Evolutionary conservation across 2,888 invertebrate species (phyloP), one percentile per base, ranked within the genome.

Genomic region (Sericinus montela): DNA sequence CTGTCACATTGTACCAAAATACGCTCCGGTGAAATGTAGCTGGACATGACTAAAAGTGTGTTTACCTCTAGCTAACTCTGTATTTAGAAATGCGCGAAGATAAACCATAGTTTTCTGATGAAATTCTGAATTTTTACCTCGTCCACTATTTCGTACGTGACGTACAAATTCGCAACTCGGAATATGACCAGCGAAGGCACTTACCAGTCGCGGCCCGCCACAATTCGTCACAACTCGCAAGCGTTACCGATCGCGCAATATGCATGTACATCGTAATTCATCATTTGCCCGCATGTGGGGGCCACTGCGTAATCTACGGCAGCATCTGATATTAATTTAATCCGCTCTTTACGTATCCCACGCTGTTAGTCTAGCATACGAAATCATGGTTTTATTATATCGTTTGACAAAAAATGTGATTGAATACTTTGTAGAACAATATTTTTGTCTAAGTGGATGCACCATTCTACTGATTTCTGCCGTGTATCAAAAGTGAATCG

Each of bases 351-450:
- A 15, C 23, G 36, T 14, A 10, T 4, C 8, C 1, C 34, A 7
- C 37, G 3, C 36, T 28, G 8, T 42, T 1, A 43, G 55, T 56
- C 54, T 58, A 58, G 57, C 56, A 50, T 41, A 40, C 19, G 23
- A 28, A 45, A 44, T 29, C 14, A 14, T 29, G 6, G 11, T 29
- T n/a, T 19, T 32, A 11, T 3, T 32, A 11, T 32, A 19, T 19
- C 3, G 19, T 19, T 19, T 19, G n/a, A n/a, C n/a, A n/a, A n/a
- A n/a, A n/a, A n/a, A n/a, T n/a, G n/a, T n/a, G n/a, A n/a, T n/a
- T n/a, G n/a, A n/a, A n/a, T n/a, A n/a, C n/a, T n/a, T n/a, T n/a
- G n/a, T n/a, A n/a, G n/a, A n/a, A n/a, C n/a, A n/a, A n/a, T n/a
- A n/a, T n/a, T n/a, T n/a, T n/a, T n/a, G n/a, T n/a, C n/a, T n/a